These are phyloP conservation scores for Ceryle rudis DNA, from an alignment of 2,797 vertebrate genomes.

Conservation along the genomic window DNA sequence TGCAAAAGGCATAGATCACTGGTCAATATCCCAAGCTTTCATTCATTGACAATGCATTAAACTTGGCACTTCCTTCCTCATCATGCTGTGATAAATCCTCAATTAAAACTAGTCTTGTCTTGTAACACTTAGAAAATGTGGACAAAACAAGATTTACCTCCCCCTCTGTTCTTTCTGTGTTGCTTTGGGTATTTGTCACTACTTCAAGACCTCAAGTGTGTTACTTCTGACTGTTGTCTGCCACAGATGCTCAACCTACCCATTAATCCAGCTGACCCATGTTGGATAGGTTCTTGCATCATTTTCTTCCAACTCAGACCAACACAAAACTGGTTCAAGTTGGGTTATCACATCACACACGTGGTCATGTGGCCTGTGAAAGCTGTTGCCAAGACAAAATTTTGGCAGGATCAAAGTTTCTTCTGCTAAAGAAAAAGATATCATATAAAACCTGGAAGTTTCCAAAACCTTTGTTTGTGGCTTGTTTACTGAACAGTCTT, in stretches of 20 bases:
- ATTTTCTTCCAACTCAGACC: background rate
- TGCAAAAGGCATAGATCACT: background rate
- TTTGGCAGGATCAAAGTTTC: background rate
- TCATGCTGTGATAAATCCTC: background rate
- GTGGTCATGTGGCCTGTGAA: accelerated
- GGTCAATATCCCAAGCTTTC: background rate
- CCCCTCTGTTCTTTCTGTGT: background rate
- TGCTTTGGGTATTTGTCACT: background rate
- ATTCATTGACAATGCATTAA: background rate
- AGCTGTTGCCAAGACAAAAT: background rate
- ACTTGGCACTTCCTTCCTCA: background rate
- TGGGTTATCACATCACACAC: background rate
- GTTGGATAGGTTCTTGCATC: background rate
- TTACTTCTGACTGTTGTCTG: background rate
- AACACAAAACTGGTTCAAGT: background rate
- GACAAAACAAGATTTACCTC: background rate
- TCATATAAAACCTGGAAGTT: accelerated
- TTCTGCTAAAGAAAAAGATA: background rate
- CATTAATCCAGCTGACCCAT: background rate
- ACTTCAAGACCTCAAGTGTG: background rate
- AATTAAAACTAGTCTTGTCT: background rate
- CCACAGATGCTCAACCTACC: background rate
- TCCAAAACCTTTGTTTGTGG: background rate
- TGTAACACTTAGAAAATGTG: background rate
- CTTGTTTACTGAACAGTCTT: background rate